Percentiles rank a stretch among this genome's conserved stretches.
These are phyloP conservation scores for Gallinago undulata DNA, from an alignment of 2,113 vertebrate genomes.

Conservation along the genomic window DNA sequence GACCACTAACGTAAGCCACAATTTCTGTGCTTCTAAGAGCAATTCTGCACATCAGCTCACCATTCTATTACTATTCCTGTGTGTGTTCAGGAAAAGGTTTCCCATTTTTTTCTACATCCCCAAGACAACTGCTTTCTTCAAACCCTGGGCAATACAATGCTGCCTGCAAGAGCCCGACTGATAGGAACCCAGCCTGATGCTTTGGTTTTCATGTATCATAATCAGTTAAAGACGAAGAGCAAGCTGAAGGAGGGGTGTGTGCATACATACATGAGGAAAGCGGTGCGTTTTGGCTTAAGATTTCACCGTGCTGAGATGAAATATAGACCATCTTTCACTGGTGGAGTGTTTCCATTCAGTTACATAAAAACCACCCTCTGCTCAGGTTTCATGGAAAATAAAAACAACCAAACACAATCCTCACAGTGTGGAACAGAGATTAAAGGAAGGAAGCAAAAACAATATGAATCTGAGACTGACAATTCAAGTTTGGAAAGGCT, in stretches of 20 bases:
- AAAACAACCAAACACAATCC: constrained; percentile 19
- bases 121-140: not conserved
- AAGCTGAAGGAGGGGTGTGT: not conserved
- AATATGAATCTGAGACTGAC: not conserved
- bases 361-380: not conserved
- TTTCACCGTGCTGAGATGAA: not conserved
- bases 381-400: constrained; percentile 22
- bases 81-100: not conserved
- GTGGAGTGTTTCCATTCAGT: not conserved
- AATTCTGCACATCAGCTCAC: not conserved
- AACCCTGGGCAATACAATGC: not conserved
- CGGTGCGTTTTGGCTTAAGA: not conserved
- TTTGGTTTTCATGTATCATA: not conserved
- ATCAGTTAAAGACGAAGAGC: not conserved
- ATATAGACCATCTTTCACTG: not conserved
- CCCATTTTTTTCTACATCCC: not conserved
- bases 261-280: not conserved
- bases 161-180: not conserved
- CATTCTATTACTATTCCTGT: not conserved
- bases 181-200: not conserved
- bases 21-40: not conserved
- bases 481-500: constrained; percentile 3
- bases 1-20: not conserved
- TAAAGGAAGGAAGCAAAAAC: constrained; percentile 62
- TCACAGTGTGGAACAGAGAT: not conserved